These are phyloP conservation scores for Zaprionus lineosus DNA, from an alignment of 2,888 invertebrate species.

Conservation along the genomic window DNA sequence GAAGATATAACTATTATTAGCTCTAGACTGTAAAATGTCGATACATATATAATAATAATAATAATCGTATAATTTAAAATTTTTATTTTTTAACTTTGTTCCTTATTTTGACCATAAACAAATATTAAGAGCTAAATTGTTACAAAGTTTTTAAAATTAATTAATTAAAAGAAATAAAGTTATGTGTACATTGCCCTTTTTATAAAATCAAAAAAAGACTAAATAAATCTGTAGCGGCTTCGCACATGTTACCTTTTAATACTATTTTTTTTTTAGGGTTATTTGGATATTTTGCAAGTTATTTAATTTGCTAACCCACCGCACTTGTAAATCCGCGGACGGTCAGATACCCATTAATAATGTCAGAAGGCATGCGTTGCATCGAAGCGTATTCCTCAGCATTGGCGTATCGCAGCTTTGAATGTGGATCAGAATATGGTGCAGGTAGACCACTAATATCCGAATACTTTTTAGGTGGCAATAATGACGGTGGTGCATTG, in stretches of 20 bases:
- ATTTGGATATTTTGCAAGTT: no score
- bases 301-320: slow-evolving; percentile 57
- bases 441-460: slow-evolving; percentile 95
- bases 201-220: no score
- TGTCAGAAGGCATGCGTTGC: slow-evolving; percentile 93
- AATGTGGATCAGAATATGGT: slow-evolving; percentile 95
- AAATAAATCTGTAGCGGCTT: no score
- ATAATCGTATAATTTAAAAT: slow-evolving; percentile 27
- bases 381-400: slow-evolving; percentile 94
- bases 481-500: slow-evolving; percentile 95
- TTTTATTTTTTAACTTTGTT: no score
- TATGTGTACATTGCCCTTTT: no score
- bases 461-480: slow-evolving; percentile 96
- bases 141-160: no score
- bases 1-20: slow-evolving; percentile 18
- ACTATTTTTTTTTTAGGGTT: no score
- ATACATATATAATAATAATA: slow-evolving; percentile 40
- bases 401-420: slow-evolving; percentile 92
- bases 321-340: slow-evolving; percentile 86
- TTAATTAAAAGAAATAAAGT: no score
- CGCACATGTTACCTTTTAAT: no score
- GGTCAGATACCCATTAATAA: slow-evolving; percentile 94
- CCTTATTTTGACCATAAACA: no score
- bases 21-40: slow-evolving; percentile 46
- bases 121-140: no score